Percentiles rank a stretch among this genome's conserved stretches.
phyloP scores from a whole-genome alignment of 2,113 vertebrate species.

The Alces alces region DNA sequence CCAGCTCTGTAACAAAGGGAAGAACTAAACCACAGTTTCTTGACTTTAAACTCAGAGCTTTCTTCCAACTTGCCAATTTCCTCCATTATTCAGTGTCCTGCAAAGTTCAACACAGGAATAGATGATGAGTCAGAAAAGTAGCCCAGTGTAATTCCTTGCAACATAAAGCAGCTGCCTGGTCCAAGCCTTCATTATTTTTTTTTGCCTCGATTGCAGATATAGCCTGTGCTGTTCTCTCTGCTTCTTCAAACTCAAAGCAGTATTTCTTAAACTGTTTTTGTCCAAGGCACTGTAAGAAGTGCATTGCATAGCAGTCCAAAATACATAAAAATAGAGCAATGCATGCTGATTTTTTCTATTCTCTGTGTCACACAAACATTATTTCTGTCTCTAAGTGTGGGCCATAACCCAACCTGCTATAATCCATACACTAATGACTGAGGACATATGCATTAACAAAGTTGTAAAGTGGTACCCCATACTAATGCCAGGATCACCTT shows the following conservation, averaged over 20 bases:
- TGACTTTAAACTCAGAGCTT: not conserved
- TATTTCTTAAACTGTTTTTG: not conserved
- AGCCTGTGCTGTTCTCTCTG: not conserved
- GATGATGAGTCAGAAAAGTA: not conserved
- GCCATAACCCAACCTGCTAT: not conserved
- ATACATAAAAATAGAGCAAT: not conserved
- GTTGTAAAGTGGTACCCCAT: not conserved
- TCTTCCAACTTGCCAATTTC: not conserved
- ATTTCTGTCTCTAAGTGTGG: not conserved
- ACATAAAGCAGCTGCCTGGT: not conserved
- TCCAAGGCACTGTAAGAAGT: not conserved
- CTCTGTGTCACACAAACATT: not conserved
- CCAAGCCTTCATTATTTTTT: not conserved
- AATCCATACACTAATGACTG: not conserved
- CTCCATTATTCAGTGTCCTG: not conserved
- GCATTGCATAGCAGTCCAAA: not conserved
- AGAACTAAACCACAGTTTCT: not conserved
- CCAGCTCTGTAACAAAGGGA: not conserved
- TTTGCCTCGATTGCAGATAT: not conserved
- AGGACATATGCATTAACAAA: not conserved
- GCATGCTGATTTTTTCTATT: not conserved
- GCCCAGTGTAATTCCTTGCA: not conserved
- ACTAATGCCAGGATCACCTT: not conserved
- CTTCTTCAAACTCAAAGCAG: not conserved
- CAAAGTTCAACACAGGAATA: not conserved